Conservation (phyloP, 2,113 vertebrate genomes). For the Albula goreensis region DNA sequence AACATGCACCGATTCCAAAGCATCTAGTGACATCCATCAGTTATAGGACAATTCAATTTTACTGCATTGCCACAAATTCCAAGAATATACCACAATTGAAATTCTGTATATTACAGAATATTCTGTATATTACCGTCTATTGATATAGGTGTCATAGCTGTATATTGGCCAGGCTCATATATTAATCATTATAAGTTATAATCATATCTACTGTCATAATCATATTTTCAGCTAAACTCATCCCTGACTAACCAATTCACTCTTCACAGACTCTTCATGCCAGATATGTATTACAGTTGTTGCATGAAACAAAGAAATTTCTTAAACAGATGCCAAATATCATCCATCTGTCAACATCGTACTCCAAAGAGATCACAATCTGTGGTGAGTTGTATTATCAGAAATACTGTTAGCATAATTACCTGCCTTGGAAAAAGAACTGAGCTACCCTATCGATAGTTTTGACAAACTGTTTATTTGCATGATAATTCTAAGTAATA, state of each 20-base stretch:
- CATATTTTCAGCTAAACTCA: too few relatives aligned
- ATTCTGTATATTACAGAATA: too few relatives aligned
- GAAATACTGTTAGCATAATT: background rate
- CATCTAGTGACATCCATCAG: too few relatives aligned
- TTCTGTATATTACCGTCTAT: too few relatives aligned
- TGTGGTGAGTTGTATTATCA: conserved; percentile 61
- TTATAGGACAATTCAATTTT: too few relatives aligned
- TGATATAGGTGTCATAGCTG: too few relatives aligned
- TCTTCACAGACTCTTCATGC: conserved; percentile 82
- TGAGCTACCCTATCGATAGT: background rate
- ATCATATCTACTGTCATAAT: too few relatives aligned
- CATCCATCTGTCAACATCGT: conserved; percentile 77
- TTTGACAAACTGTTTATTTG: background rate
- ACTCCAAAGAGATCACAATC: conserved; percentile 84
- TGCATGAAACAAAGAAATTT: conserved; percentile 82
- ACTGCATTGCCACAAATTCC: too few relatives aligned
- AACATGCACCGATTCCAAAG: too few relatives aligned
- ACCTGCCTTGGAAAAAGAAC: background rate
- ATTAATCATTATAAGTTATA: too few relatives aligned
- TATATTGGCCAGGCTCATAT: too few relatives aligned
- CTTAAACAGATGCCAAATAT: conserved; percentile 90
- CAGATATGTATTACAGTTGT: conserved; percentile 83
- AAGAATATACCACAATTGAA: too few relatives aligned
- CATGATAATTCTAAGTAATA: background rate
- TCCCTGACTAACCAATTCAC: background rate